Evolutionary conservation across 2,888 invertebrate species (phyloP).

Genomic region (Spilarctia lutea): DNA sequence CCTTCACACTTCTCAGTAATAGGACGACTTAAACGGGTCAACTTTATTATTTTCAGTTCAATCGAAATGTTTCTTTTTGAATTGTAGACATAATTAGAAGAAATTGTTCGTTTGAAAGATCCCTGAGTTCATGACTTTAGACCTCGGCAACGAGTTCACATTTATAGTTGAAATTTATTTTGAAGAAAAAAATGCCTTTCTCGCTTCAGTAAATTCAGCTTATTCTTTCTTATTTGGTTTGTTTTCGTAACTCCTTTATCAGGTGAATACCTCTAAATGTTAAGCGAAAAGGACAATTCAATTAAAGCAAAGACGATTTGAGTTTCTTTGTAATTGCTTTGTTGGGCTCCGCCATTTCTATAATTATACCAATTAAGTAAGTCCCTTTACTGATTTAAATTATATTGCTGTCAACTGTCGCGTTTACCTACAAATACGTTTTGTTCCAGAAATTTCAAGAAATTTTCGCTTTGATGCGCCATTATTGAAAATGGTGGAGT

Average conservation of each 20-base stretch:
- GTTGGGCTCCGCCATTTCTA: slow-evolving; percentile 1
- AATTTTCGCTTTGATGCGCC: neutral
- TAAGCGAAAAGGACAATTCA: slow-evolving; percentile 11
- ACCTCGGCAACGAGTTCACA: slow-evolving; percentile 35
- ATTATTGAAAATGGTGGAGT: neutral
- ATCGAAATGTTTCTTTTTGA: slow-evolving; percentile 64
- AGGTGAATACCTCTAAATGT: neutral
- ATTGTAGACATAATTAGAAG: slow-evolving; percentile 58
- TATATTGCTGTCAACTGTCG: slow-evolving; percentile 3
- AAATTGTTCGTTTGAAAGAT: slow-evolving; percentile 46
- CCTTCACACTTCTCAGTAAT: slow-evolving; percentile 66
- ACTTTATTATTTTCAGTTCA: slow-evolving; percentile 67
- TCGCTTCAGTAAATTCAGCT: neutral
- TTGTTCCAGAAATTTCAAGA: neutral
- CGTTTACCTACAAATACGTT: neutral
- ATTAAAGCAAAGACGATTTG: slow-evolving; percentile 20
- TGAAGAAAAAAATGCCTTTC: neutral
- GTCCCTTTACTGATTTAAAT: slow-evolving; percentile 3
- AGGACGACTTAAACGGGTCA: slow-evolving; percentile 64
- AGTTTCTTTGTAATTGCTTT: slow-evolving; percentile 11
- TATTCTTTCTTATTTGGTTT: neutral
- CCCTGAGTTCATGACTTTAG: slow-evolving; percentile 17
- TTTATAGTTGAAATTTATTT: slow-evolving; percentile 34
- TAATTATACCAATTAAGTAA: slow-evolving; percentile 10
- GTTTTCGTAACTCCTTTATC: neutral